Base-by-base conservation (phyloP, 2,888 invertebrate species). In the Pharmacophagus antenor region DNA sequence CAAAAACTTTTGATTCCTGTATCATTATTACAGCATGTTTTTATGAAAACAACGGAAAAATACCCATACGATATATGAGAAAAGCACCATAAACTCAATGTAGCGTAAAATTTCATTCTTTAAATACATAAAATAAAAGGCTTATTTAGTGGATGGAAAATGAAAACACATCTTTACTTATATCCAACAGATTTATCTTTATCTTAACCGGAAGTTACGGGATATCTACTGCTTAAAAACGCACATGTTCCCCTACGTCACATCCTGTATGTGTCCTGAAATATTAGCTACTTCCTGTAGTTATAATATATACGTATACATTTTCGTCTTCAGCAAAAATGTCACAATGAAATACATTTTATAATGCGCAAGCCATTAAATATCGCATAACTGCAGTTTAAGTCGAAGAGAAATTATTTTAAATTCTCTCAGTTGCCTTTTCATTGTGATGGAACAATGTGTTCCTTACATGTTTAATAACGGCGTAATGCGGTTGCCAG, bases 291-390 rank as follows among this genome's bases (percentile, higher is more conserved):
- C 15, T 31, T 31, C 31, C 12, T 31, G 2, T 42, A 42, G 17
- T 17, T 42, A 42, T 42, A 42, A 42, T 42, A 17, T 42, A 17
- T 42, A 17, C 42, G 5, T n/a, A 17, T 17, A 42, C 6, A 42
- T 20, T 17, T 46, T 46, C 21, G 17, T 44, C 5, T 53, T 44
- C 44, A 53, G 22, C 5, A 53, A 25, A 53, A 53, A 17, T 42
- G n/a, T 42, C 52, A 52, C n/a, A 52, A 52, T 52, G 22, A 52
- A 52, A 52, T 52, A 41, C 37, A 21, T n/a, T 42, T 42, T 42
- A 42, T 17, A 42, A 42, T 42, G 42, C 42, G 46, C 42, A 53
- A 20, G 25, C 44, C 53, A 27, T 53, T 53, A 53, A 12, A 53
- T 10, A 7, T 53, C 42, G 44, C 17, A 18, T 27, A 54, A 54